These are phyloP conservation scores for Tolmerus cingulatus DNA, from an alignment of 2,888 invertebrate species.

Conservation along the genomic window DNA sequence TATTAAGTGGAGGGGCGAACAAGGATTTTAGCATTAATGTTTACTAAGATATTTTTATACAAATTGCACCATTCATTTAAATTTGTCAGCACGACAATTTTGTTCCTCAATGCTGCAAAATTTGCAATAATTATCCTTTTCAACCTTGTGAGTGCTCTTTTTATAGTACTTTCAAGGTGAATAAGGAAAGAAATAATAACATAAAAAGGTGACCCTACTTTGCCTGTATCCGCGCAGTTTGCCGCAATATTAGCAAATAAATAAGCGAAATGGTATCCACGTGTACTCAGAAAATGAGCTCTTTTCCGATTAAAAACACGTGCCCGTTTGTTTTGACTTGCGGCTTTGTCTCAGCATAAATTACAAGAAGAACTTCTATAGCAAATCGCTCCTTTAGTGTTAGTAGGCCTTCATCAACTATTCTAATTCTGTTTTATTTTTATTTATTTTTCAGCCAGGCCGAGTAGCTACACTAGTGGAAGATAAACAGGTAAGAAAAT, in stretches of 20 bases:
- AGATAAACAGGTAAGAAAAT: constrained; percentile 76
- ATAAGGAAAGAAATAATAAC: neutral
- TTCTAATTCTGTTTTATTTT: constrained; percentile 23
- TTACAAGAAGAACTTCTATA: neutral
- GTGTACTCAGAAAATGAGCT: neutral
- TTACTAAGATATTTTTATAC: neutral
- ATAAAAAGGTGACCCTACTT: neutral
- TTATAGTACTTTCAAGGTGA: neutral
- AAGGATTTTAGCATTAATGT: neutral
- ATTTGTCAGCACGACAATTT: neutral
- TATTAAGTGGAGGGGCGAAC: too few species aligned
- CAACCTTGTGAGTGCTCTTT: neutral
- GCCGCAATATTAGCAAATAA: neutral
- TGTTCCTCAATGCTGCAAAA: neutral
- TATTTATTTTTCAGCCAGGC: constrained; percentile 76
- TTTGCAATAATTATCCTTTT: neutral
- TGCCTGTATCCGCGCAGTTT: neutral
- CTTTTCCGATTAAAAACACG: neutral
- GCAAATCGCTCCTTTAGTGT: neutral
- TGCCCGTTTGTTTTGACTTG: neutral
- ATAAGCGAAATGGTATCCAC: neutral
- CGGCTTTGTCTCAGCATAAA: neutral
- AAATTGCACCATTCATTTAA: neutral
- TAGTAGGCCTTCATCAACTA: neutral
- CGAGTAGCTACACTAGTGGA: constrained; percentile 87